Evolutionary conservation across 2,113 vertebrate genomes (phyloP).

Genomic region (Sardina pilchardus): DNA sequence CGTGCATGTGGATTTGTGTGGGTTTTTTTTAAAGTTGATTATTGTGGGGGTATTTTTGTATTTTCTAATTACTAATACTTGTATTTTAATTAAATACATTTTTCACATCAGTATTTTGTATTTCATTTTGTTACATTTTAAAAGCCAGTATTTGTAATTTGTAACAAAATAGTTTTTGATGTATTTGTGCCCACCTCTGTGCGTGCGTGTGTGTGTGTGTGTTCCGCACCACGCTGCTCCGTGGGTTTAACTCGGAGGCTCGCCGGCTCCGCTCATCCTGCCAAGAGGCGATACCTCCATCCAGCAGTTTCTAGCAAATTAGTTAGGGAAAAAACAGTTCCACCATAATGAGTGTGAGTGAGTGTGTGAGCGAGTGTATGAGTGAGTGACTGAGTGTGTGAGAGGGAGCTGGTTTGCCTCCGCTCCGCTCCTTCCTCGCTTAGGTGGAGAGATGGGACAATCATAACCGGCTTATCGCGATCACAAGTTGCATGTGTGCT

Average conservation of each 20-base stretch:
- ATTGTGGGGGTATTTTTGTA: no score
- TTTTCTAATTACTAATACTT: no score
- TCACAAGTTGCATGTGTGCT: slow-evolving; percentile 61
- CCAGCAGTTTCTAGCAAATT: slow-evolving; percentile 64
- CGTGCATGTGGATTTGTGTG: no score
- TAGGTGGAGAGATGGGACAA: slow-evolving; percentile 30
- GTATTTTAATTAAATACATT: no score
- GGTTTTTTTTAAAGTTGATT: no score
- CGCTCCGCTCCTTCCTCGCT: neutral
- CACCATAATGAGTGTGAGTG: slow-evolving; percentile 4
- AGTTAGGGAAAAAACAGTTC: slow-evolving; percentile 56
- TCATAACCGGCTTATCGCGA: slow-evolving; percentile 50
- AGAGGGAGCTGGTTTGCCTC: neutral
- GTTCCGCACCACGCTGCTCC: neutral
- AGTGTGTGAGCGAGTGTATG: neutral
- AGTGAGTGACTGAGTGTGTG: slow-evolving; percentile 13
- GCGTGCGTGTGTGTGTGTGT: slow-evolving; percentile 6
- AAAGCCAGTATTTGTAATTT: no score
- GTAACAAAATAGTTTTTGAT: no score
- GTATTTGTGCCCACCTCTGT: no score
- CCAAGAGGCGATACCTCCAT: slow-evolving; percentile 36
- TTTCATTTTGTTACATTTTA: no score
- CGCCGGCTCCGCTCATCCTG: neutral
- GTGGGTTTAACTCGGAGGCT: neutral
- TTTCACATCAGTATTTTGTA: no score